These are phyloP conservation scores for Diachasma alloeum DNA, from an alignment of 1,140 invertebrate genomes.

Conservation along the genomic window DNA sequence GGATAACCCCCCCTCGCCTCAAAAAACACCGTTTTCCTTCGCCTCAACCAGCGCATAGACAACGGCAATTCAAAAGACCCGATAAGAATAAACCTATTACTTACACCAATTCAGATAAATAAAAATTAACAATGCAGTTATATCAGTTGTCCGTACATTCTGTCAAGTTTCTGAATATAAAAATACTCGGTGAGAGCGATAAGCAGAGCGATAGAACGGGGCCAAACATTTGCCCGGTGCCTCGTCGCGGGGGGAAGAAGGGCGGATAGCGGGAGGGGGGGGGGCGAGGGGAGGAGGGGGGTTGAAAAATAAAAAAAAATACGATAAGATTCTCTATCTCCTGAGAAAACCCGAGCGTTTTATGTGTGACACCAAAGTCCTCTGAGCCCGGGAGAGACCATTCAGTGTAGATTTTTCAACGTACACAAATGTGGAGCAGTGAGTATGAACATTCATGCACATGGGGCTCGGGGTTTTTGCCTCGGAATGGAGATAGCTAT, in stretches of 20 bases:
- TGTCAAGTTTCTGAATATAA: constrained; percentile 17
- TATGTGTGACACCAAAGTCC: constrained; percentile 12
- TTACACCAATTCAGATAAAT: neutral
- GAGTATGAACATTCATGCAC: constrained; percentile 23
- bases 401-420: neutral
- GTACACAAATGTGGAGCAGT: neutral
- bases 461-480: constrained; percentile 42
- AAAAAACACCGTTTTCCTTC: too few relatives aligned
- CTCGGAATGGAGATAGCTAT: constrained; percentile 58
- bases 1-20: too few relatives aligned
- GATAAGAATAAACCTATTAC: neutral
- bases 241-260: neutral
- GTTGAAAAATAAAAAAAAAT: neutral
- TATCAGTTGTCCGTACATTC: neutral
- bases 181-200: constrained; percentile 24
- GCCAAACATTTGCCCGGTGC: constrained; percentile 55
- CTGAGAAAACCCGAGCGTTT: constrained; percentile 54
- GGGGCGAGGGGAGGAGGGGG: neutral
- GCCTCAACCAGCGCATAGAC: too few relatives aligned
- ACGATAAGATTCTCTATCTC: constrained; percentile 60
- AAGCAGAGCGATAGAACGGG: constrained; percentile 47
- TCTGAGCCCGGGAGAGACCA: too few relatives aligned
- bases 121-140: neutral
- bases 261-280: neutral
- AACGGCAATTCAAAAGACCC: too few relatives aligned